Conservation (phyloP, 2,888 invertebrate species). For the Melangyna quadrimaculata region DNA sequence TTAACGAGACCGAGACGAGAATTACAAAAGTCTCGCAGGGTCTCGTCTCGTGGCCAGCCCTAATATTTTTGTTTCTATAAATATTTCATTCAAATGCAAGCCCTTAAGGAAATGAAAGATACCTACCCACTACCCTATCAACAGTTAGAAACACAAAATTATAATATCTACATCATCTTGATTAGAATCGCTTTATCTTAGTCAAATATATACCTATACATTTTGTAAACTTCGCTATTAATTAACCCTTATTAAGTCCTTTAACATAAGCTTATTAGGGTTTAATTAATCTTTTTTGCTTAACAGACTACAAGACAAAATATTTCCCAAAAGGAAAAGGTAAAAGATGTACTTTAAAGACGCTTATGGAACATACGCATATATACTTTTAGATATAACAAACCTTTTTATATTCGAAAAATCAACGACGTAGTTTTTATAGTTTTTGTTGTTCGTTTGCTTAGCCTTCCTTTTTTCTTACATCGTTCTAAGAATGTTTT, state of each 20-base stretch:
- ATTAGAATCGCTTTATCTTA: constrained; percentile 1
- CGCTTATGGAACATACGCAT: neutral
- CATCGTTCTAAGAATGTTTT: neutral
- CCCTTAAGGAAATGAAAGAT: no score
- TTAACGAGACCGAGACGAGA: no score
- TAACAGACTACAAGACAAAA: constrained; percentile 17
- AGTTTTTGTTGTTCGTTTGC: neutral
- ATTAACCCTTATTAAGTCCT: constrained; percentile 50
- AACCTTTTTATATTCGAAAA: neutral
- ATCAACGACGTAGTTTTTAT: neutral
- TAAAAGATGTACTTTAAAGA: neutral
- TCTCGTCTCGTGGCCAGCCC: no score
- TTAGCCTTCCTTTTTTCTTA: neutral
- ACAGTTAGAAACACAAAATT: no score
- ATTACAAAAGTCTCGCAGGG: no score
- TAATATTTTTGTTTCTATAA: no score
- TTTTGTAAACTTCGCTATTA: constrained; percentile 22
- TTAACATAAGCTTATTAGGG: constrained; percentile 44
- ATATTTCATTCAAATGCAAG: no score
- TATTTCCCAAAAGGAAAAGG: neutral
- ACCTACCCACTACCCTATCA: no score
- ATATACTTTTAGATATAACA: neutral
- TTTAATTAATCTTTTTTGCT: constrained; percentile 39
- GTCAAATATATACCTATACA: neutral
- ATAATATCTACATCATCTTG: neutral